Evolutionary conservation across 2,113 vertebrate species (phyloP), one percentile per base, ranked within the genome.

Genomic region (Apaloderma vittatum): DNA sequence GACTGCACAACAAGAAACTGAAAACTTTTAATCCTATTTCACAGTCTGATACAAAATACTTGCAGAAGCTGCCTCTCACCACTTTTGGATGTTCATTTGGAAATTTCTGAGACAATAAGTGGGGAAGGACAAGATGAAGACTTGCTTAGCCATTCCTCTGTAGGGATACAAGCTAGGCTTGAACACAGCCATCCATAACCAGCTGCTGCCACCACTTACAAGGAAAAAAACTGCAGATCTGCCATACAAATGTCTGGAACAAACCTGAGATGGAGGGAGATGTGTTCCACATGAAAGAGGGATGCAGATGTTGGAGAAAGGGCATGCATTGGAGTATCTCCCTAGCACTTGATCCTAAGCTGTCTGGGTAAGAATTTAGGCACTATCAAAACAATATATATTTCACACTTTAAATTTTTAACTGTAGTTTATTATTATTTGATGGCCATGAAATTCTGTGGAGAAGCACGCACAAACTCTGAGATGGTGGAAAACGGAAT

Each of bases 251-350:
- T 4, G 3, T 14, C 32, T 51, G 51, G n/a, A 46, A 34, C 48
- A 46, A 18, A 32, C 52, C 26, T 2, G 15, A 62, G 37, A 16
- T 7, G 45, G 49, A 32, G 10, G 21, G 49, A 75, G 32, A 22
- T 23, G 15, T 16, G 8, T 36, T 17, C 65, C 65, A 63, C 12
- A 1, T 29, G 15, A 75, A 51, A 90, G 20, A 86, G 27, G 45
- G 12, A 37, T 1, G 2, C 9, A 26, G 34, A 3, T 66, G 45
- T 3, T 8, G 6, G 5, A 7, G 4, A 3, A 83, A 76, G 48
- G 3, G 37, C 29, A 65, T 55, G 40, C 15, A 19, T 6, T 36
- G 32, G 30, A 37, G 1, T 30, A 18, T 43, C 11, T 75, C 63
- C 43, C 49, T 61, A 15, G 3, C 5, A 2, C 21, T 84, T 48